Evolutionary conservation across 2,113 vertebrate genomes (phyloP).

Genomic region (Bos javanicus): DNA sequence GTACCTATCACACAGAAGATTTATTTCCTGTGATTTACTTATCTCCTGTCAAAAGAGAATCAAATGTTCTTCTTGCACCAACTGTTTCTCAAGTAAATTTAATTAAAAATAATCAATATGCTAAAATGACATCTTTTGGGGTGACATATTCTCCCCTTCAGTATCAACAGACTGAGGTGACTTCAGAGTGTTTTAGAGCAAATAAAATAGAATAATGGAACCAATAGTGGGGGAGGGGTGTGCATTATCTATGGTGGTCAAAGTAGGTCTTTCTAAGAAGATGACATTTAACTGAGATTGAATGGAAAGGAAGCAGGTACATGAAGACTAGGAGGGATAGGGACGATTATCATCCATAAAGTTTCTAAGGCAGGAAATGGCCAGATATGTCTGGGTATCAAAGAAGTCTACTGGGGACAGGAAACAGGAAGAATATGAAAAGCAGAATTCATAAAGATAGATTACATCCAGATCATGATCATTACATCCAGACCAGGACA

Average conservation of each 20-base stretch:
- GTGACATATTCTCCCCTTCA: not conserved
- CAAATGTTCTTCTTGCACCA: not conserved
- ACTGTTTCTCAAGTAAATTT: not conserved
- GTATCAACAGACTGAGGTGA: not conserved
- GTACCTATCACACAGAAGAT: not conserved
- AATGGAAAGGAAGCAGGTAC: not conserved
- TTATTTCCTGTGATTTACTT: not conserved
- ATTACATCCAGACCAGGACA: not conserved
- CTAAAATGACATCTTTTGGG: not conserved
- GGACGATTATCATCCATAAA: not conserved
- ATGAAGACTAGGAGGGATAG: not conserved
- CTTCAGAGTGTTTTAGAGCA: not conserved
- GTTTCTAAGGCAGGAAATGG: not conserved
- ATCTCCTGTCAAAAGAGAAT: not conserved
- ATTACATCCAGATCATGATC: not conserved
- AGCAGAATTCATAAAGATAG: not conserved
- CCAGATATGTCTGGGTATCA: not conserved
- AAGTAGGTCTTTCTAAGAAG: not conserved
- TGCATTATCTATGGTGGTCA: not conserved
- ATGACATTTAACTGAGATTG: not conserved
- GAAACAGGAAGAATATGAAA: not conserved
- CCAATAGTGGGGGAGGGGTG: rapidly evolving
- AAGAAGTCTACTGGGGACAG: not conserved
- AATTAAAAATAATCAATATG: not conserved
- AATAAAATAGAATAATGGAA: not conserved